Evolutionary conservation across 2,888 invertebrate species (phyloP).

Genomic region (Chloroclystis v-ata): DNA sequence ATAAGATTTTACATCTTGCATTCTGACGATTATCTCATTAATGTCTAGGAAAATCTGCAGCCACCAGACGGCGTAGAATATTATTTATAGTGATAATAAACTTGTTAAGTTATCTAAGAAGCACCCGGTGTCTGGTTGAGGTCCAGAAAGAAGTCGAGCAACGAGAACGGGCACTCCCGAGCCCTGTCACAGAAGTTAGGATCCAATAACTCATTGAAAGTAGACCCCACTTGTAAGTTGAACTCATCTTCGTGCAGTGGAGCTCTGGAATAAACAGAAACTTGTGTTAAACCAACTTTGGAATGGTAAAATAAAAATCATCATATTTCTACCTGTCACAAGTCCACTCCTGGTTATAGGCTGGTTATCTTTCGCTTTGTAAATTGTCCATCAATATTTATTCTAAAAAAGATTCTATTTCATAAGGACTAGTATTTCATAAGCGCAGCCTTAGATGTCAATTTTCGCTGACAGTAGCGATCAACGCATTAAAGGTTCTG

Average conservation of each 20-base stretch:
- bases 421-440: background rate
- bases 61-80: too few relatives aligned
- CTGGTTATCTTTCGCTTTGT: too few relatives aligned
- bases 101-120: background rate
- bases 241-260: conserved; percentile 53
- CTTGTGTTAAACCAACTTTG: too few relatives aligned
- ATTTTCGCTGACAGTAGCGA: conserved; percentile 19
- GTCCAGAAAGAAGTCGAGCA: conserved; percentile 48
- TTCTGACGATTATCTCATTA: too few relatives aligned
- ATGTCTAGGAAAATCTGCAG: too few relatives aligned
- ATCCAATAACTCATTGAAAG: conserved; percentile 49
- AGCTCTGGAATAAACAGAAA: conserved; percentile 47
- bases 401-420: background rate
- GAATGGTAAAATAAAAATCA: too few relatives aligned
- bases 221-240: conserved; percentile 45
- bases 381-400: too few relatives aligned
- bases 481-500: conserved; percentile 12
- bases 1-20: too few relatives aligned
- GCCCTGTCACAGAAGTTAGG: conserved; percentile 47
- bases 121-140: conserved; percentile 42
- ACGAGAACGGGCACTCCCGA: conserved; percentile 55
- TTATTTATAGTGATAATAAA: too few relatives aligned
- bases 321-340: too few relatives aligned
- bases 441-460: conserved; percentile 10
- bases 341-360: too few relatives aligned